Conservation (phyloP, 2,113 vertebrate genomes). For the Pionites leucogaster region DNA sequence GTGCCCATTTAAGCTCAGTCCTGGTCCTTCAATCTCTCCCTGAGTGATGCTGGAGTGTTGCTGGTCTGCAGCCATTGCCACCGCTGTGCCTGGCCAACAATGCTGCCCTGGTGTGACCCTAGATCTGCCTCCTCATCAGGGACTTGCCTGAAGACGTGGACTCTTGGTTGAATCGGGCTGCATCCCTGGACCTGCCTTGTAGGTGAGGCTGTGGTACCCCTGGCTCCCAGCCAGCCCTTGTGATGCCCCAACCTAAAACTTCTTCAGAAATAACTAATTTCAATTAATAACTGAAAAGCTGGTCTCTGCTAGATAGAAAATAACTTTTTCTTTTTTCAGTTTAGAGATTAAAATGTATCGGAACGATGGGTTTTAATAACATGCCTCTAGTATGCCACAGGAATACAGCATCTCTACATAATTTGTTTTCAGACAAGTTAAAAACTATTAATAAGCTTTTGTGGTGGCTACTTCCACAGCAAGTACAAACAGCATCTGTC, state of each 20-base stretch:
- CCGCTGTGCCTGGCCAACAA: no score
- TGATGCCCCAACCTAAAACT: background rate
- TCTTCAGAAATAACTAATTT: background rate
- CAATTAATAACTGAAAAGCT: background rate
- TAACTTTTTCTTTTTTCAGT: background rate
- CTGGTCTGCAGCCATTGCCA: background rate
- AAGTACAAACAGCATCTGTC: background rate
- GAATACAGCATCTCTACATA: background rate
- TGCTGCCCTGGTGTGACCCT: fast-evolving
- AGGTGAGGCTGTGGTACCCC: background rate
- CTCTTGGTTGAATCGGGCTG: background rate
- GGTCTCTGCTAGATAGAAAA: background rate
- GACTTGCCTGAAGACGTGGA: background rate
- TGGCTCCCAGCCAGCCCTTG: fast-evolving
- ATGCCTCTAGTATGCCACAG: background rate
- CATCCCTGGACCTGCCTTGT: fast-evolving
- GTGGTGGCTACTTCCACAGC: background rate
- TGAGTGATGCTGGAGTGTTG: background rate
- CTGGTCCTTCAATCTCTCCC: fast-evolving
- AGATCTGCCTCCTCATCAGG: background rate
- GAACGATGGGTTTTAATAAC: background rate
- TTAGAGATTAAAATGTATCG: background rate
- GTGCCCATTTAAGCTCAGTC: background rate
- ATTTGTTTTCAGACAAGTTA: background rate
- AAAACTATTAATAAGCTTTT: background rate